These are phyloP conservation scores for Sweltsa coloradensis DNA, from an alignment of 1,140 invertebrate genomes.

Conservation along the genomic window DNA sequence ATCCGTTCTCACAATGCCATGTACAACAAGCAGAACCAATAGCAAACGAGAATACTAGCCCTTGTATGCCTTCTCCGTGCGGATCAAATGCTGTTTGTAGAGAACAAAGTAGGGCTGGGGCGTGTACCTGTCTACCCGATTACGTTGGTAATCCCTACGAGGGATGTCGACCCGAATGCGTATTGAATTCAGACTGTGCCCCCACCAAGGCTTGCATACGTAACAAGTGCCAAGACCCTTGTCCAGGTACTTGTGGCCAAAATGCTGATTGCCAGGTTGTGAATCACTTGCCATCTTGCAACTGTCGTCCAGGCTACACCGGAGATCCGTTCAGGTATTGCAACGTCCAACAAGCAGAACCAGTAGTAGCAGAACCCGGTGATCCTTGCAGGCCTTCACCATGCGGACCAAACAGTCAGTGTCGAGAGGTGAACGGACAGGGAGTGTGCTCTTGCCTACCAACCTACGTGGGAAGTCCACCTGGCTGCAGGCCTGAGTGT, in stretches of 20 bases:
- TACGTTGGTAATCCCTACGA: conserved; percentile 66
- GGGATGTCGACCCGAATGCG: conserved; percentile 62
- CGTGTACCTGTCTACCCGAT: conserved; percentile 54
- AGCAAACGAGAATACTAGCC: conserved; percentile 33
- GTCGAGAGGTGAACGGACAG: conserved; percentile 50
- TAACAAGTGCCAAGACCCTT: conserved; percentile 58
- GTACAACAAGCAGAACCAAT: no score
- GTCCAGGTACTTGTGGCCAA: conserved; percentile 53
- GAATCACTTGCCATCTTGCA: conserved; percentile 57
- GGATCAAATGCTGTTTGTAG: conserved; percentile 59
- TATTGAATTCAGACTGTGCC: conserved; percentile 53
- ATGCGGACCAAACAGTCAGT: conserved; percentile 67
- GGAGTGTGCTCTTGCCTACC: conserved; percentile 62
- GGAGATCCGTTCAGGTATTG: conserved; percentile 56
- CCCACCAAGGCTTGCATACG: conserved; percentile 53
- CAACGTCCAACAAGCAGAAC: conserved; percentile 25
- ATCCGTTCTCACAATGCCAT: conserved; percentile 43
- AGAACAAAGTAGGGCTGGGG: conserved; percentile 47
- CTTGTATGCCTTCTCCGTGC: conserved; percentile 58
- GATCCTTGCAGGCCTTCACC: conserved; percentile 59
- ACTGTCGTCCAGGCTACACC: conserved; percentile 50
- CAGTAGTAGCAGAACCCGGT: conserved; percentile 22
- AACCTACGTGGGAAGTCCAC: conserved; percentile 56
- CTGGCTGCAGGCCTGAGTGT: conserved; percentile 61
- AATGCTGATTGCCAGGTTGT: conserved; percentile 62